phyloP scores from a whole-genome alignment of 2,888 invertebrate genomes.

The Yponomeuta evonymella region DNA sequence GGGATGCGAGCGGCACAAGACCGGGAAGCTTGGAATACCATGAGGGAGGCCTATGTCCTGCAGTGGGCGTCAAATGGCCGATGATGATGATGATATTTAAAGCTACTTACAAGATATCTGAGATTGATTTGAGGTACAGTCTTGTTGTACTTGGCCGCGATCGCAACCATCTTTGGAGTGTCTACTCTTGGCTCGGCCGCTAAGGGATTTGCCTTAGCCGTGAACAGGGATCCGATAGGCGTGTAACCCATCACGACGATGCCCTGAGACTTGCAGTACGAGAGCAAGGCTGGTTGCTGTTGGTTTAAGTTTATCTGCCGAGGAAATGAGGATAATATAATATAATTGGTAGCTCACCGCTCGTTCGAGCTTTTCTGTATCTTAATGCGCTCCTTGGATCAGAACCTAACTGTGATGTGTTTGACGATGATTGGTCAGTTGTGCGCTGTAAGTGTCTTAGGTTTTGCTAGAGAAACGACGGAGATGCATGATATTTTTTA shows the following conservation, averaged over 20 bases:
- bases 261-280: conserved; percentile 79
- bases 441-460: too few species aligned
- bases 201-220: conserved; percentile 51
- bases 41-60: too few species aligned
- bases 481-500: too few species aligned
- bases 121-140: conserved; percentile 78
- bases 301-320: conserved; percentile 77
- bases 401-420: too few species aligned
- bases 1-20: too few species aligned
- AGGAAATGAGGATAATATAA: neutral
- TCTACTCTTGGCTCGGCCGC: conserved; percentile 71
- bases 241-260: conserved; percentile 84
- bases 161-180: conserved; percentile 70
- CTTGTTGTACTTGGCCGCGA: conserved; percentile 79
- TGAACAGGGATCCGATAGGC: conserved; percentile 78
- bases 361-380: neutral
- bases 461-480: too few species aligned
- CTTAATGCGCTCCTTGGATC: too few species aligned
- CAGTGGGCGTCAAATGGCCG: too few species aligned
- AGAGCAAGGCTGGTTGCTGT: conserved; percentile 80
- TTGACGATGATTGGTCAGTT: too few species aligned
- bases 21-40: too few species aligned
- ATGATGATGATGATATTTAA: too few species aligned
- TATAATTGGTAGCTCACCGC: neutral
- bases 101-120: conserved; percentile 73